phyloP scores from a whole-genome alignment of 2,888 invertebrate genomes.

The Deroplatys truncata region DNA sequence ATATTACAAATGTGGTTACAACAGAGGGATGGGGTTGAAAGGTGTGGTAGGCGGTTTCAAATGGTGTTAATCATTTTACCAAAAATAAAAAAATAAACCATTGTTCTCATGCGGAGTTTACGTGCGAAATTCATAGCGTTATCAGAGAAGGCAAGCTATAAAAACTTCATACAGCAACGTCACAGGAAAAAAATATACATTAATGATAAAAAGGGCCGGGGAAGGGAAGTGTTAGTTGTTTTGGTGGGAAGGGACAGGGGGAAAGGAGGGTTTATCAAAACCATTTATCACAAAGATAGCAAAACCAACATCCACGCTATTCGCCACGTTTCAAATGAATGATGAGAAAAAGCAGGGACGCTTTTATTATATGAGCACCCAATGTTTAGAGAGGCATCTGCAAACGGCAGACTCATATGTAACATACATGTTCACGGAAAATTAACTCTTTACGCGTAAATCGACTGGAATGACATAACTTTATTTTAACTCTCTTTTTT shows the following conservation, averaged over 20 bases:
- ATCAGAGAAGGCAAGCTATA: slow-evolving; percentile 24
- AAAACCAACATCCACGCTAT: slow-evolving; percentile 18
- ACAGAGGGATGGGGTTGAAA: neutral
- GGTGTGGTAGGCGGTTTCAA: neutral
- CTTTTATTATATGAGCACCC: neutral
- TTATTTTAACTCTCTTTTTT: neutral
- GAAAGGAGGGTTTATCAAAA: slow-evolving; percentile 19
- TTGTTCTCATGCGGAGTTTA: slow-evolving; percentile 15
- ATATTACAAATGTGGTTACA: neutral
- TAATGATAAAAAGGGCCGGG: slow-evolving; percentile 21
- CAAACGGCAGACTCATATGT: neutral
- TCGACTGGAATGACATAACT: slow-evolving; percentile 17
- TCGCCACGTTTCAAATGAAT: slow-evolving; percentile 19
- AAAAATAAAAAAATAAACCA: neutral
- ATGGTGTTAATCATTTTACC: slow-evolving; percentile 24
- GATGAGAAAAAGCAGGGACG: neutral
- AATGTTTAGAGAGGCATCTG: neutral
- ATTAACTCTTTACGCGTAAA: slow-evolving; percentile 13
- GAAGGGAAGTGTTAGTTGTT: slow-evolving; percentile 11
- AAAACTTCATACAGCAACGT: slow-evolving; percentile 22
- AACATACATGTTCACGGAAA: slow-evolving; percentile 3
- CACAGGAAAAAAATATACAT: slow-evolving; percentile 18
- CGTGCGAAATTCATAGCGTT: slow-evolving; percentile 20
- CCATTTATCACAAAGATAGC: slow-evolving; percentile 28
- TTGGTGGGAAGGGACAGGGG: neutral